phyloP scores from a whole-genome alignment of 2,888 invertebrate species.

The Sphaeridia pumilis region DNA sequence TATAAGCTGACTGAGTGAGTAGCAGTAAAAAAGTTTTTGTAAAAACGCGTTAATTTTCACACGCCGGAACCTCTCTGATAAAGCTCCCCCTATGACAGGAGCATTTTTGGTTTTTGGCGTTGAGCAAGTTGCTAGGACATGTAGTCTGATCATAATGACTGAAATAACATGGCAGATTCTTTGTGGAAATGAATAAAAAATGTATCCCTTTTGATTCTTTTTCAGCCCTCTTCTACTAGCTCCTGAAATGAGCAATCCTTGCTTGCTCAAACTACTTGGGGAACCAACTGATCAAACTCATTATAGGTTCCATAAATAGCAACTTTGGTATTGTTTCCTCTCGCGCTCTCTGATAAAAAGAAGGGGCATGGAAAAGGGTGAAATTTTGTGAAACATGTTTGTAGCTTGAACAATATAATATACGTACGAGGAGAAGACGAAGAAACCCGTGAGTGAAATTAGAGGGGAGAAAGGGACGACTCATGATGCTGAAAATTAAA shows the following conservation, averaged over 20 bases:
- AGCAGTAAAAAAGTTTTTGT: constrained; percentile 13
- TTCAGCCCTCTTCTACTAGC: no score
- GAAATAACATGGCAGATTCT: not conserved
- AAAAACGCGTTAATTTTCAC: constrained; percentile 32
- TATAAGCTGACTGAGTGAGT: not conserved
- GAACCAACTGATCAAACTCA: no score
- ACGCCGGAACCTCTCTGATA: constrained; percentile 34
- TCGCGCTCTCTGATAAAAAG: not conserved
- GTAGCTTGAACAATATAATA: no score
- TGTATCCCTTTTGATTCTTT: no score
- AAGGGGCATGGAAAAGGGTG: no score
- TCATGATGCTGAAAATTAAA: constrained; percentile 20
- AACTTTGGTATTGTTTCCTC: not conserved
- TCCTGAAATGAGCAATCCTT: not conserved
- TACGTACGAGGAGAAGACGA: no score
- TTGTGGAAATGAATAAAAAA: constrained; percentile 3
- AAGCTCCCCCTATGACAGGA: no score
- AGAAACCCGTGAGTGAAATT: constrained; percentile 1
- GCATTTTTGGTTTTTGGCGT: no score
- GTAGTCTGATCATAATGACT: constrained; percentile 26
- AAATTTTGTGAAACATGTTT: no score
- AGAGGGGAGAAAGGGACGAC: not conserved
- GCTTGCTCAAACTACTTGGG: no score
- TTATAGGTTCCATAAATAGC: not conserved
- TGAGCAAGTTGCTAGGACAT: no score